Evolutionary conservation across 2,797 vertebrate genomes (phyloP), one percentile per base, ranked within the genome.

Genomic region (Argya squamiceps): DNA sequence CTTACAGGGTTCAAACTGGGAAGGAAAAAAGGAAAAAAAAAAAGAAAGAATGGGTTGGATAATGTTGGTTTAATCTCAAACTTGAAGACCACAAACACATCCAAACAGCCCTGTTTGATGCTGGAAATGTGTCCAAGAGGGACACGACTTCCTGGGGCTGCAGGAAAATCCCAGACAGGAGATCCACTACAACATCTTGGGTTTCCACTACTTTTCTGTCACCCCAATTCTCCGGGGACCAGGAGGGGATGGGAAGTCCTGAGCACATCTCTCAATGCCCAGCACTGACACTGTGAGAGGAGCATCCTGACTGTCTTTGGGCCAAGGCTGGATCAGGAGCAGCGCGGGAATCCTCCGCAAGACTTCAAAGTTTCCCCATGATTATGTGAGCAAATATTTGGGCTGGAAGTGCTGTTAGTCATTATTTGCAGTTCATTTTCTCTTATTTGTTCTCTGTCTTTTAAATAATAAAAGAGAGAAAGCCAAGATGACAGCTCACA

Each of bases 341-440:
- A 67, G 67, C 0, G 0, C 47, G 2, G 27, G 44, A 49, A 69
- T 68, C 41, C 43, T 53, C 63, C 2, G 2, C 13, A 34, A 85
- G 60, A 2, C 46, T 53, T 71, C 81, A n/a, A 69, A 88, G 65
- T 58, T 88, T 78, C 69, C 19, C 11, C 27, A 20, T 32, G 84
- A 96, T 96, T 89, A 85, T 58, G 62, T 1, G 68, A 81, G 73
- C 93, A 96, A 97, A 96, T 94, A 95, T 94, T 95, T 96, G 87
- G 46, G 53, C 50, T 89, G 82, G 58, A 77, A 96, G 69, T n/a
- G 84, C 89, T 85, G 84, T 83, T 93, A 94, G 84, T 85, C 92
- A 92, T 87, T 96, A 94, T 97, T 97, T 96, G 95, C 94, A 94
- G 85, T 96, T 96, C 96, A 96, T 96, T 96, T 92, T 95, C 91